Conservation (phyloP, 1,140 invertebrate species). For the Drosophila miranda region DNA sequence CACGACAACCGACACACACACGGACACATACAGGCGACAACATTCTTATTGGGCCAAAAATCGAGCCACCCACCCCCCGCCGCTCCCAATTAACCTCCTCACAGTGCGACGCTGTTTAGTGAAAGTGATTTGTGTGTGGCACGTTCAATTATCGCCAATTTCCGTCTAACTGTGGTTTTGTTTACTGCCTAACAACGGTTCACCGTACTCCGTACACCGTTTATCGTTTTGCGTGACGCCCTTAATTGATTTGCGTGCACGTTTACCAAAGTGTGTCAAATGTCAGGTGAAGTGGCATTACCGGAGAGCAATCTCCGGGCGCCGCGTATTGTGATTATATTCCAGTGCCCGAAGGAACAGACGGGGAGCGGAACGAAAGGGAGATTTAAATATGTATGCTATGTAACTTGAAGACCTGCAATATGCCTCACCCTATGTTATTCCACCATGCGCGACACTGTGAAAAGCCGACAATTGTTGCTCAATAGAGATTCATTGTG, state of each 20-base stretch:
- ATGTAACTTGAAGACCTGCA: no score
- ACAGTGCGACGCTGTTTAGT: conserved; percentile 11
- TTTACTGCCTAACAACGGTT: conserved; percentile 7
- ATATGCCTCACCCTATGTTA: no score
- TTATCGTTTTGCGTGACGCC: conserved; percentile 52
- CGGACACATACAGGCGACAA: conserved; percentile 9
- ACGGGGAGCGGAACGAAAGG: no score
- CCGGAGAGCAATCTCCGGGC: conserved; percentile 1
- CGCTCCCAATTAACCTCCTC: not conserved
- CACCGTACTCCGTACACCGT: no score
- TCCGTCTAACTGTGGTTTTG: conserved; percentile 25
- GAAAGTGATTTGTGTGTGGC: conserved; percentile 53
- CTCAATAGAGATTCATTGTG: conserved; percentile 7
- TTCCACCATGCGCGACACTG: no score
- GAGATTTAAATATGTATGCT: no score
- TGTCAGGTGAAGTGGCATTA: not conserved
- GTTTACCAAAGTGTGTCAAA: conserved; percentile 3
- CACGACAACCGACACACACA: not conserved
- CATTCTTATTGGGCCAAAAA: conserved; percentile 16
- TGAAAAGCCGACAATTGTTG: conserved; percentile 18
- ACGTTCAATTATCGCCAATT: conserved; percentile 44
- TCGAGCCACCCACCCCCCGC: conserved; percentile 11
- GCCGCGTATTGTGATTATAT: not conserved
- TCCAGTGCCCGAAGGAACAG: no score
- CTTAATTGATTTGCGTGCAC: conserved; percentile 67